phyloP scores from a whole-genome alignment of 1,140 invertebrate genomes.

The Drosophila repleta region DNA sequence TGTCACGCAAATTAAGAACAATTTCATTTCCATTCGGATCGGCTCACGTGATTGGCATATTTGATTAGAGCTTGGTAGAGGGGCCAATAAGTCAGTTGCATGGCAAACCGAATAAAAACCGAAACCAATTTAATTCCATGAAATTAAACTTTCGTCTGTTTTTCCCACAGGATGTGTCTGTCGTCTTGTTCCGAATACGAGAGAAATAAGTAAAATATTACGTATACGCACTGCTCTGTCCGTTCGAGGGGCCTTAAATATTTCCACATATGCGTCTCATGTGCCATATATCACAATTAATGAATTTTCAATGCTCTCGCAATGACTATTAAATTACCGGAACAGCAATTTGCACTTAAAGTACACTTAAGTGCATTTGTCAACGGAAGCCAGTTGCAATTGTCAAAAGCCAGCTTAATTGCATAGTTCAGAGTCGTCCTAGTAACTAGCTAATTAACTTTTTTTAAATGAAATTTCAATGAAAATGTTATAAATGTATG shows the following conservation, averaged over 20 bases:
- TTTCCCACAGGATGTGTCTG: not conserved
- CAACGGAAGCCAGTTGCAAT: slow-evolving; percentile 3
- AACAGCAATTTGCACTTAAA: slow-evolving; percentile 39
- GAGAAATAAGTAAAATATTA: slow-evolving; percentile 8
- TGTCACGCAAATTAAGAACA: slow-evolving; percentile 59
- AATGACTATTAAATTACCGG: slow-evolving; percentile 35
- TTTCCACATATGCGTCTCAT: slow-evolving; percentile 1
- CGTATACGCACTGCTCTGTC: slow-evolving; percentile 24
- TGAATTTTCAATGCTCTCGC: slow-evolving; percentile 32
- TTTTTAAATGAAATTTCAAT: not conserved
- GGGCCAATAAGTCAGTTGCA: slow-evolving; percentile 22
- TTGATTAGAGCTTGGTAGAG: slow-evolving; percentile 39
- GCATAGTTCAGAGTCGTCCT: not conserved
- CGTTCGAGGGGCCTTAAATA: slow-evolving; percentile 12
- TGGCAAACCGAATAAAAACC: slow-evolving; percentile 20
- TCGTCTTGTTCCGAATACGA: not conserved
- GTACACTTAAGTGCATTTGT: slow-evolving; percentile 12
- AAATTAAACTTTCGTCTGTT: slow-evolving; percentile 25
- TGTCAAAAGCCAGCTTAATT: not conserved
- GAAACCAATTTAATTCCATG: slow-evolving; percentile 34
- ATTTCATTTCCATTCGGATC: slow-evolving; percentile 52
- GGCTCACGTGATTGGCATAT: slow-evolving; percentile 51
- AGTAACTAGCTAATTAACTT: not conserved
- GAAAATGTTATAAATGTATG: too few relatives aligned
- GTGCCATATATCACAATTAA: slow-evolving; percentile 25